phyloP scores from a whole-genome alignment of 2,888 invertebrate genomes.

The Brachypalpus laphriformis region DNA sequence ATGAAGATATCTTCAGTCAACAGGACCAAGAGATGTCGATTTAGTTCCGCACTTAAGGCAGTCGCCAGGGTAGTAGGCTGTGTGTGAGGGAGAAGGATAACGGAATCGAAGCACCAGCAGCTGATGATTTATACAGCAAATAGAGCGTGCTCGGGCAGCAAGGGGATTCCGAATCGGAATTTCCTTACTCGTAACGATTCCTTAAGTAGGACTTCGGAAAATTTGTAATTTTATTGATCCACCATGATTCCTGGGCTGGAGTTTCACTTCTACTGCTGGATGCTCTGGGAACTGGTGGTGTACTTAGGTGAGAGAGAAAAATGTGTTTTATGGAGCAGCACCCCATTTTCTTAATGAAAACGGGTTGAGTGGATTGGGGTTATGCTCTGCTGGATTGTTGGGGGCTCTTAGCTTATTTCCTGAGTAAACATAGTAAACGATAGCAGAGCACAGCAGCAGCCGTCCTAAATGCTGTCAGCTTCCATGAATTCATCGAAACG shows the following conservation, averaged over 20 bases:
- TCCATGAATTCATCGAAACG: conserved; percentile 49
- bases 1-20: conserved; percentile 73
- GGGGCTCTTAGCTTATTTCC: conserved; percentile 44
- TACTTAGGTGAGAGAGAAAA: conserved; percentile 55
- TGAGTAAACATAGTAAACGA: conserved; percentile 48
- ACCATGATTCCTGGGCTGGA: conserved; percentile 44
- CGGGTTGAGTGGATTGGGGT: conserved; percentile 20
- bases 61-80: background rate
- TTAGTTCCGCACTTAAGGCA: conserved; percentile 70
- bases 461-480: conserved; percentile 63
- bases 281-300: conserved; percentile 15
- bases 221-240: conserved; percentile 74
- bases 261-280: background rate
- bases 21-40: conserved; percentile 67
- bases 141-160: conserved; percentile 59
- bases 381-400: background rate
- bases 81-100: background rate
- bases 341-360: conserved; percentile 72
- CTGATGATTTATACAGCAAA: conserved; percentile 73
- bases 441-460: conserved; percentile 23
- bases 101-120: conserved; percentile 54
- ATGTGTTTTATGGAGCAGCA: conserved; percentile 71
- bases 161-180: conserved; percentile 35
- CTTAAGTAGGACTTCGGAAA: conserved; percentile 69
- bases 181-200: conserved; percentile 66